Base-by-base conservation (phyloP, 2,888 invertebrate species). In the Pherbina coryleti region DNA sequence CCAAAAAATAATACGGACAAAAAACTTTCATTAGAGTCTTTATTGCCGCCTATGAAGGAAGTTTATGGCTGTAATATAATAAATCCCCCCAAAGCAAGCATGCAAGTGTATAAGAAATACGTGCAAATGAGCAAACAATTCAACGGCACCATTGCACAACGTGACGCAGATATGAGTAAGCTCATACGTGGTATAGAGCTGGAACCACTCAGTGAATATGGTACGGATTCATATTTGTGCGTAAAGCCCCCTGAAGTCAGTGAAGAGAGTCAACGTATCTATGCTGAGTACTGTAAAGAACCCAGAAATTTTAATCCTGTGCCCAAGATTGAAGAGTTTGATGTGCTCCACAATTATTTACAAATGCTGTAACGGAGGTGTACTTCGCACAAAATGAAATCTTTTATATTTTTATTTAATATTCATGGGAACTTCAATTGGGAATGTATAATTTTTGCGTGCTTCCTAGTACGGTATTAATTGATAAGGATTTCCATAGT, bases 51-150 rank as follows among this genome's bases (percentile, higher is more conserved):
- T 7, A 90, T 89, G 88, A 83, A 85, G 55, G 83, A 86, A 66
- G 84, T 89, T 1, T 90, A 90, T 77, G 90, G 89, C 9, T 88
- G 87, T 57, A 85, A 84, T 49, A 87, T 90, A 17, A 84, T 77
- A 53, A 79, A 84, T 60, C 88, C 89, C 0, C 85, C 85, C 5
- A 86, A 86, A 79, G 82, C 82, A n/a, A 87, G 85, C 79, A 85
- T 89, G 84, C 78, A 76, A 19, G 86, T 87, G 31, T 90, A 90
- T 53, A 89, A 88, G 74, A 88, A 88, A 62, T 90, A 90, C 67
- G 88, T 88, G 3, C 86, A 89, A 81, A 86, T 88, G 79, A 85
- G 85, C 4, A 89, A 89, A 79, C 75, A 88, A 2, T 77, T 79
- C 14, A 81, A 66, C 73, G 67, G 75, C 8, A 79, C 84, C 7